Evolutionary conservation across 2,888 invertebrate species (phyloP), one percentile per base, ranked within the genome.

Genomic region (Dorcus hopei): DNA sequence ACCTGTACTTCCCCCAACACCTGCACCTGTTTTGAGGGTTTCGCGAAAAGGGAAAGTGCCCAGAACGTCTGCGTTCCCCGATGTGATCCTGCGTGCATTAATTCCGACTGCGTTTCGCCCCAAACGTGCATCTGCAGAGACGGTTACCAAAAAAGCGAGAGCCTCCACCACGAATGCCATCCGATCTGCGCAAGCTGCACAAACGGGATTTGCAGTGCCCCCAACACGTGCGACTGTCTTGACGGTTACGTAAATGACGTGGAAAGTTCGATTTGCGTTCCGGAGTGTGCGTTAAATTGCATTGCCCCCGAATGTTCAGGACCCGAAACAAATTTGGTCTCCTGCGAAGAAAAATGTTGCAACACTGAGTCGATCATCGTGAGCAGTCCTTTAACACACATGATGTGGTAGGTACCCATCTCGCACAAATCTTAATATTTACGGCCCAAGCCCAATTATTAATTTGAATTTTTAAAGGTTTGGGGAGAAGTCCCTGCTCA

Each of bases 241-340:
- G 69, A 52, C 70, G 78, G 61, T 43, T 75, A 50, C 5, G 61
- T 53, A 16, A 55, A 57, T 14, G 63, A 40, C 9, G 23, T 5
- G 7, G 42, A 49, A 6, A 23, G 19, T 38, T 63, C 59, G 56
- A 0, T 40, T 11, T 76, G 75, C 52, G 53, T 61, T 38, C 68
- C 75, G 8, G 42, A 68, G 11, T 77, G 76, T 57, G 58, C 54
- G 1, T 55, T 66, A 19, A 38, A 26, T 6, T 77, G 77, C 54
- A 9, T 49, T 1, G 68, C 70, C 51, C 71, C 70, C n/a, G 60
- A 45, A 9, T 73, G 73, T 49, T 9, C 43, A 2, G 58, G 38
- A 14, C 50, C 50, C 2, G 49, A 49, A 9, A 9, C 11, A 16
- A 50, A 54, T 38, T 8, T 33, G 26, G 26, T 33, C 5, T 41